These are phyloP conservation scores for Tauraco erythrolophus DNA, from an alignment of 2,113 vertebrate genomes.

Conservation along the genomic window DNA sequence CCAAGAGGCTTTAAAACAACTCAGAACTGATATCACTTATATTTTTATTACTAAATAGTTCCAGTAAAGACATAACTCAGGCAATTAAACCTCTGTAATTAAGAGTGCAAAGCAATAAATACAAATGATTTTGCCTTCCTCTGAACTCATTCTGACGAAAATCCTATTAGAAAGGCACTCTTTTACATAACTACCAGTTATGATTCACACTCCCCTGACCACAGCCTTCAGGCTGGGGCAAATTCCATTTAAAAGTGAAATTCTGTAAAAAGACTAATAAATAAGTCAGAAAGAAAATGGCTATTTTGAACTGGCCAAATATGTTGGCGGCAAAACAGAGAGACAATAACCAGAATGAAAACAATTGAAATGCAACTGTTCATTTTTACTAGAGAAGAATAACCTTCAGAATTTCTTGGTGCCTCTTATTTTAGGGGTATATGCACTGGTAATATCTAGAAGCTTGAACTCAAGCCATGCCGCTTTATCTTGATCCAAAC, in stretches of 20 bases:
- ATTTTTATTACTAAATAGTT: constrained; percentile 28
- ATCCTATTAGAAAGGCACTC: neutral
- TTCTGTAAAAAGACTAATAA: neutral
- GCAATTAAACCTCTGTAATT: constrained; percentile 16
- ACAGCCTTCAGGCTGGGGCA: neutral
- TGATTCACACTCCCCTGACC: neutral
- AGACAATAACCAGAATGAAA: neutral
- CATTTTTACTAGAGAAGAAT: neutral
- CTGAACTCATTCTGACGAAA: constrained; percentile 28
- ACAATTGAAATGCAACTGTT: neutral
- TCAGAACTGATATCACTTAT: neutral
- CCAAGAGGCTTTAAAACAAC: constrained; percentile 20
- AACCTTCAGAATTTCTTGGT: neutral
- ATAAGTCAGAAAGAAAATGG: neutral
- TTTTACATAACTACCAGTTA: neutral
- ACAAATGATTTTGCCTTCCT: neutral
- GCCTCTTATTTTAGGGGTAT: neutral
- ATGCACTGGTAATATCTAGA: neutral
- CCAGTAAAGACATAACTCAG: constrained; percentile 1
- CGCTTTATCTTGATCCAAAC: constrained; percentile 30
- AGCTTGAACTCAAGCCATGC: neutral
- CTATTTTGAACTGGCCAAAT: neutral
- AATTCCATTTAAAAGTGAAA: constrained; percentile 38
- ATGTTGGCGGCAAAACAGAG: constrained; percentile 7
- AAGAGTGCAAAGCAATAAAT: constrained; percentile 34